These are phyloP conservation scores for Centropus bengalensis DNA, from an alignment of 2,113 vertebrate species.

Conservation along the genomic window DNA sequence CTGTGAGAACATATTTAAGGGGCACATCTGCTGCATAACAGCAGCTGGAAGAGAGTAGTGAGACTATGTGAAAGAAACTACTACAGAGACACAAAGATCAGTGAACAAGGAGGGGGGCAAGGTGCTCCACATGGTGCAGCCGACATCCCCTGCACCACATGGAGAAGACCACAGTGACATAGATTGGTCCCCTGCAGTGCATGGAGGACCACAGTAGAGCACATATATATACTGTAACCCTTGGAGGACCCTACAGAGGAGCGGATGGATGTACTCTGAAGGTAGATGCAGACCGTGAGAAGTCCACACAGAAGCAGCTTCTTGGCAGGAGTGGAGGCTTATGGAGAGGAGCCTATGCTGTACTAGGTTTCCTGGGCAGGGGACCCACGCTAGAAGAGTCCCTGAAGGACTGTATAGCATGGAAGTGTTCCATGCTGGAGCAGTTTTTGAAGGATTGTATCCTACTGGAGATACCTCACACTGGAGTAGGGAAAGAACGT, in stretches of 20 bases:
- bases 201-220: background rate
- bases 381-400: background rate
- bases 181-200: background rate
- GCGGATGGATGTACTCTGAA: background rate
- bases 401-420: rapidly evolving
- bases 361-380: background rate
- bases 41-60: background rate
- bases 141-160: background rate
- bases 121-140: background rate
- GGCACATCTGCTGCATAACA: background rate
- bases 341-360: rapidly evolving
- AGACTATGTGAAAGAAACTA: background rate
- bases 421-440: rapidly evolving
- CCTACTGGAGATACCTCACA: background rate
- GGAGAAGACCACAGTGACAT: background rate
- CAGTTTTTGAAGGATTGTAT: background rate
- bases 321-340: background rate
- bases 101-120: background rate
- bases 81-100: background rate
- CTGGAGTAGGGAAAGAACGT: background rate
- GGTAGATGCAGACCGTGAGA: background rate
- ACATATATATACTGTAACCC: background rate
- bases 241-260: rapidly evolving
- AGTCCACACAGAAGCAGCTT: rapidly evolving
- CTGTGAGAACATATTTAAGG: background rate